These are phyloP conservation scores for Quiscalus mexicanus DNA, from an alignment of 2,113 vertebrate genomes.

Conservation along the genomic window DNA sequence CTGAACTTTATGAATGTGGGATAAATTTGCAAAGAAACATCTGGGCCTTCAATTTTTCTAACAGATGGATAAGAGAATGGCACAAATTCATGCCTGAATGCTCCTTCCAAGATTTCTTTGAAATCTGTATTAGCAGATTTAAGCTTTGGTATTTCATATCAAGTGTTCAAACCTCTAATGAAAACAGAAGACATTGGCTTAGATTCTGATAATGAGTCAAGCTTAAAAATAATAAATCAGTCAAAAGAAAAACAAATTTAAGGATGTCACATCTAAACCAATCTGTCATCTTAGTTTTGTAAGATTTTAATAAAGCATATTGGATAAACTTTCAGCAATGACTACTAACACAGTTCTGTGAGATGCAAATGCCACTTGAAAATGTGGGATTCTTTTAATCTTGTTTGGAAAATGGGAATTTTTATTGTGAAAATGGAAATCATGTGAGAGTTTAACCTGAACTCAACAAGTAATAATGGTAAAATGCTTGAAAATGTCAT, in stretches of 20 bases:
- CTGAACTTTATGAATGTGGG: background rate
- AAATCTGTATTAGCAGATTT: background rate
- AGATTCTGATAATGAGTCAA: background rate
- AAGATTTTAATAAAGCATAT: background rate
- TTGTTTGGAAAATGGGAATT: background rate
- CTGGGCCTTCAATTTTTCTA: background rate
- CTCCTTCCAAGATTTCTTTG: background rate
- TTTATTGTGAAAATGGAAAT: background rate
- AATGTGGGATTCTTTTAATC: rapidly evolving
- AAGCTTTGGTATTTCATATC: background rate
- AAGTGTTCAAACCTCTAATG: background rate
- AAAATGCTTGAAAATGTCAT: background rate
- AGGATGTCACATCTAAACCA: background rate
- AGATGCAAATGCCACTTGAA: background rate
- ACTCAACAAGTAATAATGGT: background rate
- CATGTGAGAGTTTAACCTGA: background rate
- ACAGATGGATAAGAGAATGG: background rate
- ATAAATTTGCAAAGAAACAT: background rate
- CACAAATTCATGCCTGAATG: background rate
- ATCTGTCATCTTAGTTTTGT: background rate
- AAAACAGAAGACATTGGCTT: background rate
- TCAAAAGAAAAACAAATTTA: background rate
- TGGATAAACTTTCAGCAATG: background rate
- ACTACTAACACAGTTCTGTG: background rate
- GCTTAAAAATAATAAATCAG: background rate